A percentile compares a stretch with the other conserved stretches of the same genome.
phyloP scores from a whole-genome alignment of 2,113 vertebrate genomes.

The Microtus richardsoni region DNA sequence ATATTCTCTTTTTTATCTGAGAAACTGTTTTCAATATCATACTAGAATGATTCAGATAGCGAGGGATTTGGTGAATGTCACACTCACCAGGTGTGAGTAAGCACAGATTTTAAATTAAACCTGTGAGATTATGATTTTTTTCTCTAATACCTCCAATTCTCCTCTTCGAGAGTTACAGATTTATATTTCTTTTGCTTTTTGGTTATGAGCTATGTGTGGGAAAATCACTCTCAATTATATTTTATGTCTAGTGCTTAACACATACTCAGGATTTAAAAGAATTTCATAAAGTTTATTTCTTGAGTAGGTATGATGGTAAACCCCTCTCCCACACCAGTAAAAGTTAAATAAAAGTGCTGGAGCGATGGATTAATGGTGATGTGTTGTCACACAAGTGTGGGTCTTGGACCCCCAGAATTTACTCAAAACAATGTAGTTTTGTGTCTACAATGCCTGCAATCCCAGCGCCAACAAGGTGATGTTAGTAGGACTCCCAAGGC shows the following conservation, averaged over 20 bases:
- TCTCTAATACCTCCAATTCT: background rate
- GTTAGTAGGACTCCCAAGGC: no score
- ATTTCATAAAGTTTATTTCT: background rate
- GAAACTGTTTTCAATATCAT: background rate
- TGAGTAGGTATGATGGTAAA: background rate
- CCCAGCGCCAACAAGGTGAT: background rate
- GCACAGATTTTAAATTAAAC: background rate
- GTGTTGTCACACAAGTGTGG: background rate
- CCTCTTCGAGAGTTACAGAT: background rate
- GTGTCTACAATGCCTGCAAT: background rate
- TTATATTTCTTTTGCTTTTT: background rate
- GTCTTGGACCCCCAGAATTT: background rate
- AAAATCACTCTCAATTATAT: background rate
- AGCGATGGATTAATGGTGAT: background rate
- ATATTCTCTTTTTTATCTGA: background rate
- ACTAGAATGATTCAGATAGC: background rate
- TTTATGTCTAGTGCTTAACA: constrained; percentile 32
- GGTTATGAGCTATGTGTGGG: background rate
- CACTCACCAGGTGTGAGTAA: background rate
- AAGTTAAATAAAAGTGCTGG: background rate
- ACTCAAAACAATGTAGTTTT: background rate
- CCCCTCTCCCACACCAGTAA: background rate
- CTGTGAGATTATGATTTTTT: background rate
- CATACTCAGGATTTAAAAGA: constrained; percentile 19
- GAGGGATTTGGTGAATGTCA: background rate